Evolutionary conservation across 2,888 invertebrate species (phyloP).

Genomic region (Lycaena phlaeas): DNA sequence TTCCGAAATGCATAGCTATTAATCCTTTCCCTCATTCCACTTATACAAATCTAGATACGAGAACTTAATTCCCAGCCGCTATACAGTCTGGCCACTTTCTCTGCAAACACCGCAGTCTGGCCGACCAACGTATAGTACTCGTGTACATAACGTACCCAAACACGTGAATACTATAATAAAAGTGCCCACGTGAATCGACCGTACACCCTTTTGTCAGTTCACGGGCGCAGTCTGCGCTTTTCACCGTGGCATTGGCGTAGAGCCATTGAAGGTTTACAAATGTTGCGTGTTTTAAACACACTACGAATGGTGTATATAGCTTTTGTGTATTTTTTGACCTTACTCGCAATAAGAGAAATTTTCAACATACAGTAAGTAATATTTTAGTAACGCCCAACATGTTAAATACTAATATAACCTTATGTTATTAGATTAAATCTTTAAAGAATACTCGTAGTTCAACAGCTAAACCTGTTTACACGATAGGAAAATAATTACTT

Average conservation of each 20-base stretch:
- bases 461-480: no score
- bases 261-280: background rate
- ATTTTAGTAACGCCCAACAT: no score
- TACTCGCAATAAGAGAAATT: no score
- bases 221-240: conserved; percentile 4
- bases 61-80: no score
- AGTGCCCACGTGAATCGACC: background rate
- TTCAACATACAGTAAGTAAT: no score
- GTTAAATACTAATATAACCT: no score
- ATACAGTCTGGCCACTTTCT: conserved; percentile 1
- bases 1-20: no score
- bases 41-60: no score
- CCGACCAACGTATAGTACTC: background rate
- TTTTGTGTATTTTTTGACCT: background rate
- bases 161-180: conserved; percentile 6
- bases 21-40: no score
- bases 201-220: conserved; percentile 6
- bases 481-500: no score
- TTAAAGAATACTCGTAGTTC: no score
- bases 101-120: background rate
- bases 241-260: conserved; percentile 4
- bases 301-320: background rate
- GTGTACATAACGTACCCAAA: conserved; percentile 1
- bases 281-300: background rate
- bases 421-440: no score